A percentile compares a stretch with the other conserved stretches of the same genome.
phyloP scores from a whole-genome alignment of 2,113 vertebrate genomes.

The Hippocampus guttulatus region DNA sequence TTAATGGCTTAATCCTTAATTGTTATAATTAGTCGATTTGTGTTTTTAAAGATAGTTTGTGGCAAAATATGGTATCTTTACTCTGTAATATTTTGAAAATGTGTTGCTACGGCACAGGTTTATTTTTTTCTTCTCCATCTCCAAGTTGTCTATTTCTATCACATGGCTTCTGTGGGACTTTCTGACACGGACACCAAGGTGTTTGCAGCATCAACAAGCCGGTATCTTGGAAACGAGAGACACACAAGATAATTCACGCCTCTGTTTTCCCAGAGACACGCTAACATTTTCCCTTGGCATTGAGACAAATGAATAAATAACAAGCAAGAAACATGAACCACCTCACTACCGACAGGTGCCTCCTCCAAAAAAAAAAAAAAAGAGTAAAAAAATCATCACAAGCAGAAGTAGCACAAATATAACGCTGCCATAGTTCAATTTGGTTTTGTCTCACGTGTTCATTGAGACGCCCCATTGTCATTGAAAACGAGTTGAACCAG shows the following conservation, averaged over 20 bases:
- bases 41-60: too few relatives aligned
- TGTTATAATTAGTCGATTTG: too few relatives aligned
- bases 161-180: not conserved
- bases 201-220: not conserved
- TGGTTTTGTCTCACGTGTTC: not conserved
- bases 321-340: not conserved
- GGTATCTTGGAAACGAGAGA: constrained; percentile 2
- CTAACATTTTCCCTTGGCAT: not conserved
- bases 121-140: not conserved
- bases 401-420: not conserved
- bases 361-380: too few relatives aligned
- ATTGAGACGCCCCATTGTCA: not conserved
- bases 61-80: too few relatives aligned
- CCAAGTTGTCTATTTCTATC: not conserved
- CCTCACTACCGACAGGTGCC: not conserved
- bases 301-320: constrained; percentile 2
- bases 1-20: too few relatives aligned
- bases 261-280: not conserved
- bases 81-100: too few relatives aligned
- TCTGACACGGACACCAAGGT: not conserved
- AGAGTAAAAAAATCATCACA: not conserved
- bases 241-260: not conserved
- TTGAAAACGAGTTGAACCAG: not conserved
- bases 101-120: too few relatives aligned
- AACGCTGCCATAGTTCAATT: too few relatives aligned